These are phyloP conservation scores for Oreamnos americanus DNA, from an alignment of 2,113 vertebrate species.

Conservation along the genomic window DNA sequence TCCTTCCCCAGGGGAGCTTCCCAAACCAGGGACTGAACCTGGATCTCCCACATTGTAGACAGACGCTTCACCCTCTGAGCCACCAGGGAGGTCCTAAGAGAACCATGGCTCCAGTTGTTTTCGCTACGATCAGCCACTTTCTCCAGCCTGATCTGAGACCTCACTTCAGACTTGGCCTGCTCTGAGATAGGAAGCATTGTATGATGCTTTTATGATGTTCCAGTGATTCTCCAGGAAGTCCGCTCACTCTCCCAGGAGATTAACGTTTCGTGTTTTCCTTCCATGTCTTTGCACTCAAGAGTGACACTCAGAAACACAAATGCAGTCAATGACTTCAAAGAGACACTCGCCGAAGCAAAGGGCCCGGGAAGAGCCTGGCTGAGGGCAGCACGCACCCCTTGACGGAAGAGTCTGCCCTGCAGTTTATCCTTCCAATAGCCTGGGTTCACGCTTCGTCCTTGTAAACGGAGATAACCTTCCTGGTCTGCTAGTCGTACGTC, in stretches of 20 bases:
- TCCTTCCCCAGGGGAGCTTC: no score
- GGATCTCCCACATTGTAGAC: no score
- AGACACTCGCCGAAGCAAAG: background rate
- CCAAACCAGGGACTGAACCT: no score
- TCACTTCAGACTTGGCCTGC: background rate
- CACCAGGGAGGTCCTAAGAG: no score
- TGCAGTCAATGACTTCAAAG: background rate
- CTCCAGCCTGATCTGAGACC: background rate
- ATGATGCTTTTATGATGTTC: background rate
- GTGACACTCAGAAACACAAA: background rate
- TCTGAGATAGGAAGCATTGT: background rate
- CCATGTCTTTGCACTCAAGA: background rate
- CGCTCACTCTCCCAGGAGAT: background rate
- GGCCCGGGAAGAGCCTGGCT: background rate
- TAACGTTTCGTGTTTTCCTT: background rate
- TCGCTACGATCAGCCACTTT: background rate
- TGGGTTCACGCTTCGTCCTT: background rate
- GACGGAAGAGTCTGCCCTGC: background rate
- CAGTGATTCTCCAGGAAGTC: background rate
- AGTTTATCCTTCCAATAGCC: background rate
- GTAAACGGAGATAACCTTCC: background rate
- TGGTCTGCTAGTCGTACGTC: background rate
- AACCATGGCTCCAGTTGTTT: background rate
- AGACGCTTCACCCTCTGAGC: no score
- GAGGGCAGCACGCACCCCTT: fast-evolving